Evolutionary conservation across 1,140 invertebrate genomes (phyloP).

Genomic region (Whitmania pigra): DNA sequence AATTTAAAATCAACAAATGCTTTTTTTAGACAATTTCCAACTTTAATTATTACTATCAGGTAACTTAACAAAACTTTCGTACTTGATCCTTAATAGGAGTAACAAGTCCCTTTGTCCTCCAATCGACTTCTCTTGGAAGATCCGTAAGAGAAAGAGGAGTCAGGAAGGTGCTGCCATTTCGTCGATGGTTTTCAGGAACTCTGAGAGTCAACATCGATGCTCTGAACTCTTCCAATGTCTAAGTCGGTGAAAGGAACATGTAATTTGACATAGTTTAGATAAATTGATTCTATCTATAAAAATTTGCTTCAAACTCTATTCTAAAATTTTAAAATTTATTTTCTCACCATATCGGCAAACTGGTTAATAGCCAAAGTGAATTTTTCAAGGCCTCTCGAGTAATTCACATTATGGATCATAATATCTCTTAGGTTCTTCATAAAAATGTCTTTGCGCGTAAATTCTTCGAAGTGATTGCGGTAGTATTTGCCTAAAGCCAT

Average conservation of each 20-base stretch:
- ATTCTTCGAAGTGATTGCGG: not conserved
- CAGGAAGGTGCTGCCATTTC: conserved; percentile 42
- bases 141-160: conserved; percentile 57
- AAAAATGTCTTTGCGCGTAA: conserved; percentile 17
- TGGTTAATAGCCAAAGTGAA: conserved; percentile 21
- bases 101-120: conserved; percentile 21
- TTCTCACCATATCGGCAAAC: conserved; percentile 21
- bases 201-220: too few relatives aligned
- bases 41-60: too few relatives aligned
- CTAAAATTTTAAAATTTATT: too few relatives aligned
- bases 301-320: too few relatives aligned
- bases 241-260: too few relatives aligned
- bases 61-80: not conserved
- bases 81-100: conserved; percentile 25
- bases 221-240: too few relatives aligned
- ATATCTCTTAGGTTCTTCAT: conserved; percentile 23
- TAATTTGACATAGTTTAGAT: too few relatives aligned
- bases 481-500: too few relatives aligned
- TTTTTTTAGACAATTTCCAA: too few relatives aligned
- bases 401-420: conserved; percentile 21
- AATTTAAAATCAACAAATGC: too few relatives aligned
- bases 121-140: conserved; percentile 21
- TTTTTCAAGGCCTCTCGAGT: conserved; percentile 12
- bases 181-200: not conserved
- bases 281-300: too few relatives aligned